A percentile compares a stretch with the other conserved stretches of the same genome.
Conservation (phyloP, 2,113 vertebrate species). For the Desmodus rotundus region DNA sequence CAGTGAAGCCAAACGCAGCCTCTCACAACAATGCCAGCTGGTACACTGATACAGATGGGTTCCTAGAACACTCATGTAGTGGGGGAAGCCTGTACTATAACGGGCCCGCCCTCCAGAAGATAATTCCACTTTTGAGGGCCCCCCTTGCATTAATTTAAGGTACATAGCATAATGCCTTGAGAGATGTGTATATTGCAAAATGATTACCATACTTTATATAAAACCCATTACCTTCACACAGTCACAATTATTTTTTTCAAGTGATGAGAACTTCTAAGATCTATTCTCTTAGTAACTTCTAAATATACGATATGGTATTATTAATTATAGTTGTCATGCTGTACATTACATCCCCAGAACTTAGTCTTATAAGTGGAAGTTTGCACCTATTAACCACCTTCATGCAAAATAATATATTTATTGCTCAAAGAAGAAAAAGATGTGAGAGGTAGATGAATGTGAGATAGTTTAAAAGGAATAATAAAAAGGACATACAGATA, state of each 20-base stretch:
- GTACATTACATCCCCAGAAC: background rate
- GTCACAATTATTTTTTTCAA: background rate
- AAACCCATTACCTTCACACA: background rate
- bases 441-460: background rate
- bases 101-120: no score
- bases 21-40: no score
- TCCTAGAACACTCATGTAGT: no score
- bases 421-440: background rate
- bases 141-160: background rate
- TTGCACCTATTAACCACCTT: background rate
- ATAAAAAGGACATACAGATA: no score
- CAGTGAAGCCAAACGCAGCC: no score
- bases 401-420: background rate
- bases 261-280: background rate
- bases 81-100: no score
- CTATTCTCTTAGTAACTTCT: background rate
- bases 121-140: no score
- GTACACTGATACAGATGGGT: no score
- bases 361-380: background rate
- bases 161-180: background rate
- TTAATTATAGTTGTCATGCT: background rate
- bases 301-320: background rate
- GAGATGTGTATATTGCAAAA: background rate
- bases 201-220: background rate
- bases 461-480: background rate